Evolutionary conservation across 2,888 invertebrate species (phyloP).

Genomic region (Bruchidius siliquastri): DNA sequence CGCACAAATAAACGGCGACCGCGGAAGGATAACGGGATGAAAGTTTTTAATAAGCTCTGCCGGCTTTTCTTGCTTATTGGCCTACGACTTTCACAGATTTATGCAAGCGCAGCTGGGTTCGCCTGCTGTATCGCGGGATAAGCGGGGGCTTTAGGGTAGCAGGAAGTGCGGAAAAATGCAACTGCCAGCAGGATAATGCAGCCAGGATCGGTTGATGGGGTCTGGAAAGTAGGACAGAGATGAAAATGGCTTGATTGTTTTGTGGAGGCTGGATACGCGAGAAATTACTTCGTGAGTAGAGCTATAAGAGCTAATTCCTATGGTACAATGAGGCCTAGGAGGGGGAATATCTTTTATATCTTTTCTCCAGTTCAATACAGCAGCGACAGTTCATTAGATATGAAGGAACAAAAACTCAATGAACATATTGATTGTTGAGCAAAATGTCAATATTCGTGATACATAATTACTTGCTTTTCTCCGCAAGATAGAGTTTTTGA

Average conservation of each 20-base stretch:
- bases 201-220: neutral
- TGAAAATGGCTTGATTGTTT: neutral
- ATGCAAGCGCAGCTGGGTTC: neutral
- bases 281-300: neutral
- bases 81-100: neutral
- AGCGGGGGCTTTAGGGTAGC: neutral
- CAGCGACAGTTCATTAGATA: too few species aligned
- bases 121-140: neutral
- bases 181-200: neutral
- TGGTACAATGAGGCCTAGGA: neutral
- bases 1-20: neutral
- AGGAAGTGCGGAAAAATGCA: neutral
- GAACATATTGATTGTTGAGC: too few species aligned
- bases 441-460: too few species aligned
- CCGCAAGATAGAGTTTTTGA: too few species aligned
- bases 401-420: too few species aligned
- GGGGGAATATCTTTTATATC: neutral
- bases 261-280: neutral
- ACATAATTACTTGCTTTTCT: too few species aligned
- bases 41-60: neutral
- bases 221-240: neutral
- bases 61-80: neutral
- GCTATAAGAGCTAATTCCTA: neutral
- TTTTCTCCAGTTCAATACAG: too few species aligned
- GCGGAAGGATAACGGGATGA: neutral